Conservation (phyloP, 2,797 vertebrate species). For the Cercopithecus hamlyni region DNA sequence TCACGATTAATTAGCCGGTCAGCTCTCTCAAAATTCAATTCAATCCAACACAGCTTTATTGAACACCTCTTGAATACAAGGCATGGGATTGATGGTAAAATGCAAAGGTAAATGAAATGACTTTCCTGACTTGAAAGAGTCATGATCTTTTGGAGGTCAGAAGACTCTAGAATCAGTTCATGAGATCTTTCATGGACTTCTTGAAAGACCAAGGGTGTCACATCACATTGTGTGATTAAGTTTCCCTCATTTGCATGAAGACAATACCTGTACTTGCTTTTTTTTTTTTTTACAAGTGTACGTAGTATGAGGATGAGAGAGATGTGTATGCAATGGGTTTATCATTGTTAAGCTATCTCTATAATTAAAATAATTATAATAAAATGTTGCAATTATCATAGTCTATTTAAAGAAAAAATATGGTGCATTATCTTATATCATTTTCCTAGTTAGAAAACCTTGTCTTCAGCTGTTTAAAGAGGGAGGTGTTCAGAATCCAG, state of each 20-base stretch:
- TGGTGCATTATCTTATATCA: neutral
- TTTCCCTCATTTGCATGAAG: neutral
- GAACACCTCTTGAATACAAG: neutral
- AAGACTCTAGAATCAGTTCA: neutral
- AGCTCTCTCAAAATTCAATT: neutral
- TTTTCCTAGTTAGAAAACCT: neutral
- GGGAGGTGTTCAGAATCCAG: neutral
- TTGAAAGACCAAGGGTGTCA: neutral
- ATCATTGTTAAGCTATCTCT: neutral
- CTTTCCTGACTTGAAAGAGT: neutral
- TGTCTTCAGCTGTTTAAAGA: constrained; percentile 24
- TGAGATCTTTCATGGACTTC: neutral
- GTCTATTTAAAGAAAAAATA: constrained; percentile 26
- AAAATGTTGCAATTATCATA: neutral
- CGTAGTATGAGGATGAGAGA: neutral
- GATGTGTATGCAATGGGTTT: neutral
- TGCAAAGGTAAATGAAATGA: neutral
- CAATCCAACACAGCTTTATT: neutral
- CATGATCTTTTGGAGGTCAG: neutral
- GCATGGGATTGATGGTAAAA: neutral
- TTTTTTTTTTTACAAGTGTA: neutral
- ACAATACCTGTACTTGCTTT: neutral
- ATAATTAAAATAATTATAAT: neutral
- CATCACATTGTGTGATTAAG: neutral
- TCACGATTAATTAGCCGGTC: neutral